Evolutionary conservation across 2,797 vertebrate species (phyloP).

Genomic region (Melopsittacus undulatus): DNA sequence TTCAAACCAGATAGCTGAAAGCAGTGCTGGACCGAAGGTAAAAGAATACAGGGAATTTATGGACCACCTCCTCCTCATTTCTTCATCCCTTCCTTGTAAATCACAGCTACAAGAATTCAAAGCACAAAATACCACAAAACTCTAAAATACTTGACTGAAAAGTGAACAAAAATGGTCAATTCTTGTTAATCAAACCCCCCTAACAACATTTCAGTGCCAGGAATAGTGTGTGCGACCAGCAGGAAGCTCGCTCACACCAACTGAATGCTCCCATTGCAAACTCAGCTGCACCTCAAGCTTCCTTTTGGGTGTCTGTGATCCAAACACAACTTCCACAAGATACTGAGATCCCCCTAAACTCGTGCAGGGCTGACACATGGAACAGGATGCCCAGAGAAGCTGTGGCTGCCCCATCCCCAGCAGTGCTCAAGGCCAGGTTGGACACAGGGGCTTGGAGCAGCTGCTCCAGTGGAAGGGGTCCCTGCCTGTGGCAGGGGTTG

Average conservation of each 20-base stretch:
- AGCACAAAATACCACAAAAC: neutral
- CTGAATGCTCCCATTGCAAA: neutral
- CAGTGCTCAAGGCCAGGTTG: neutral
- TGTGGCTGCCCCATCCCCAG: neutral
- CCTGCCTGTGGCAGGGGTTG: no score
- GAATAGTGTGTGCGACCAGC: neutral
- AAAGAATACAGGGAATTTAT: neutral
- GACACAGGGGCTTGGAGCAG: neutral
- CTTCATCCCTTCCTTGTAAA: neutral
- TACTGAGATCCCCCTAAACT: neutral
- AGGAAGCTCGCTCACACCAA: neutral
- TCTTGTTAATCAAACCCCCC: neutral
- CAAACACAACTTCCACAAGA: neutral
- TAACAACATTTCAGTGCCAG: neutral
- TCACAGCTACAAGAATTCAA: neutral
- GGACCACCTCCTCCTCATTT: fast-evolving
- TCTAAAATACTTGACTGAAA: neutral
- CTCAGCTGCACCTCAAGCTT: neutral
- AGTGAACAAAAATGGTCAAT: neutral
- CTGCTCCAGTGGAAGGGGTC: no score
- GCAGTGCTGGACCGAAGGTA: neutral
- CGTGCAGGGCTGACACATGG: neutral
- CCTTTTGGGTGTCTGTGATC: neutral
- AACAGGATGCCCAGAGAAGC: neutral
- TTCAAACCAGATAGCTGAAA: neutral